Percentiles rank a stretch among this genome's conserved stretches.
phyloP scores from a whole-genome alignment of 2,113 vertebrate species.

The Urocolius indicus region DNA sequence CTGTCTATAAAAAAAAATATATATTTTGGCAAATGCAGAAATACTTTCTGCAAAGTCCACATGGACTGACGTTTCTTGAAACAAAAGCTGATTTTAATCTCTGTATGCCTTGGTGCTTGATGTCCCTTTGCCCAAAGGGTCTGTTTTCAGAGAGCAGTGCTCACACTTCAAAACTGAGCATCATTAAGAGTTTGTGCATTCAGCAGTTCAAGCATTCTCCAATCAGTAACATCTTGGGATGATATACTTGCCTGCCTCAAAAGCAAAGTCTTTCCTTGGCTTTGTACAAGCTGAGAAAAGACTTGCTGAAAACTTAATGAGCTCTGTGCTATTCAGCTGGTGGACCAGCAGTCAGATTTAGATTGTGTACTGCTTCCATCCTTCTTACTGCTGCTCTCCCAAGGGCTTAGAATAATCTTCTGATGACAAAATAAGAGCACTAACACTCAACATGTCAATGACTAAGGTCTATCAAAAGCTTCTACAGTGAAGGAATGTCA shows the following conservation, averaged over 20 bases:
- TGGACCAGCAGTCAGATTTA: background rate
- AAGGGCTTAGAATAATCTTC: background rate
- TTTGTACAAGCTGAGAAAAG: background rate
- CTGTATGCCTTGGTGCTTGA: background rate
- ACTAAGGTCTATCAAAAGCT: background rate
- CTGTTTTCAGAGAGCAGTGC: background rate
- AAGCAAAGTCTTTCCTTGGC: background rate
- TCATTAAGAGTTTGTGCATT: background rate
- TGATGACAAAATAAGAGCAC: background rate
- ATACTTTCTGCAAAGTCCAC: background rate
- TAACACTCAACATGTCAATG: background rate
- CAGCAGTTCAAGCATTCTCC: background rate
- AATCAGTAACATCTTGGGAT: background rate
- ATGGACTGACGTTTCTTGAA: background rate
- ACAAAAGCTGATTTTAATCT: background rate
- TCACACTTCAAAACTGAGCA: background rate
- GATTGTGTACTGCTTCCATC: background rate
- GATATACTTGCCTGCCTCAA: background rate
- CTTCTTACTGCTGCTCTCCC: background rate
- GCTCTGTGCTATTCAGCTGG: background rate
- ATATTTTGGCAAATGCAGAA: background rate
- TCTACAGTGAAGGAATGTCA: background rate
- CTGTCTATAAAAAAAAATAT: background rate
- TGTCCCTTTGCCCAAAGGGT: background rate
- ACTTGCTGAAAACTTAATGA: background rate